Evolutionary conservation across 1,140 invertebrate genomes (phyloP).

Genomic region (Olivierus martensii): DNA sequence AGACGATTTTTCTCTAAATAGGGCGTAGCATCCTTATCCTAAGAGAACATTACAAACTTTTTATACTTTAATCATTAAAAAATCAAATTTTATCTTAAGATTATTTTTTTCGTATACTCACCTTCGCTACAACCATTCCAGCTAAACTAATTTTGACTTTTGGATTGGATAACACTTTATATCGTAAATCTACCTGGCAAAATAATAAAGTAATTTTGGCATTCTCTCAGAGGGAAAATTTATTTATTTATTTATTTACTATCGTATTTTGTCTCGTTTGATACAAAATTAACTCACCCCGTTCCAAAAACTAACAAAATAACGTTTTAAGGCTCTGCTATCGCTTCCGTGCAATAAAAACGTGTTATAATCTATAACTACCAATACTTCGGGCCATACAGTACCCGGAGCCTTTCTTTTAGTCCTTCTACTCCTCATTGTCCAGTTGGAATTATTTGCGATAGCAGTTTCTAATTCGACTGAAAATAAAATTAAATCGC

Average conservation of each 20-base stretch:
- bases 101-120: conserved; percentile 34
- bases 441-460: too few species aligned
- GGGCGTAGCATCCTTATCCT: conserved; percentile 87
- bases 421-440: conserved; percentile 30
- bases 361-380: conserved; percentile 88
- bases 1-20: conserved; percentile 86
- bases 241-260: not conserved
- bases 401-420: conserved; percentile 69
- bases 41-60: conserved; percentile 15
- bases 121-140: conserved; percentile 87
- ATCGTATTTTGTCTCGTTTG: not conserved
- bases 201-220: not conserved
- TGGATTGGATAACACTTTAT: conserved; percentile 79
- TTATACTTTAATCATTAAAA: not conserved
- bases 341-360: conserved; percentile 68
- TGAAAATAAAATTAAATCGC: too few species aligned
- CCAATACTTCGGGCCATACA: conserved; percentile 88
- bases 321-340: conserved; percentile 79
- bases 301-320: conserved; percentile 93
- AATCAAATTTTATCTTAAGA: not conserved
- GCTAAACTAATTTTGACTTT: conserved; percentile 87
- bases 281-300: conserved; percentile 33
- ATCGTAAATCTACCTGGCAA: conserved; percentile 61
- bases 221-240: not conserved
- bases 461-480: too few species aligned